Evolutionary conservation across 2,888 invertebrate genomes (phyloP).

Genomic region (Melangyna quadrimaculata): DNA sequence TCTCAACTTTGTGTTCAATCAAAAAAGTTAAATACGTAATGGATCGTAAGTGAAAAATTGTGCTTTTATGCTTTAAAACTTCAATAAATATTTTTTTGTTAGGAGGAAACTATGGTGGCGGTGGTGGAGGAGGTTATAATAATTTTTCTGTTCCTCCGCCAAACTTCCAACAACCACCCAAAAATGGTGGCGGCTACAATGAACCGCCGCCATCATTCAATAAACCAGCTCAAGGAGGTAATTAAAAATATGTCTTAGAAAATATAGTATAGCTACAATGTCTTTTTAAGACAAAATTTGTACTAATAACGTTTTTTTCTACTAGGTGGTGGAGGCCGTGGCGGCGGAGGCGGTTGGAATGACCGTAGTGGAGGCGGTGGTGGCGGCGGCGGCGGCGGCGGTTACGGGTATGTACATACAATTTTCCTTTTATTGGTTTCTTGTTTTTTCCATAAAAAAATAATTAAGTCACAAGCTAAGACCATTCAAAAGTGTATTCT

Average conservation of each 20-base stretch:
- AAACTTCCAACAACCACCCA: conserved; percentile 78
- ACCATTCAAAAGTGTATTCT: conserved; percentile 70
- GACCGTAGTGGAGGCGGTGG: conserved; percentile 73
- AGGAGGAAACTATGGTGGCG: conserved; percentile 75
- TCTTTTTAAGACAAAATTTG: not conserved
- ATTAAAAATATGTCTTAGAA: conserved; percentile 26
- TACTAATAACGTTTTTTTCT: not conserved
- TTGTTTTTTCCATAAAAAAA: conserved; percentile 34
- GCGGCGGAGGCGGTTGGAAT: conserved; percentile 74
- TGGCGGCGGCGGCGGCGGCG: conserved; percentile 76
- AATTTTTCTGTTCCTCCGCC: conserved; percentile 80
- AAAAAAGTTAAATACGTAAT: conserved; percentile 60
- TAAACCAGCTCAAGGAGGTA: conserved; percentile 76
- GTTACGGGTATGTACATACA: conserved; percentile 78
- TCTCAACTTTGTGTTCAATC: conserved; percentile 1
- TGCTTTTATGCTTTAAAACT: not conserved
- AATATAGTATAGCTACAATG: not conserved
- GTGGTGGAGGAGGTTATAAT: conserved; percentile 77
- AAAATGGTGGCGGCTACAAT: conserved; percentile 76
- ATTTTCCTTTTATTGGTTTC: conserved; percentile 24
- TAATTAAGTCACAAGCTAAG: conserved; percentile 73
- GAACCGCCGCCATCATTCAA: conserved; percentile 79
- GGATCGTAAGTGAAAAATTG: conserved; percentile 76
- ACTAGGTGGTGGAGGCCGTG: conserved; percentile 74
- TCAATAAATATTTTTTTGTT: not conserved